phyloP scores from a whole-genome alignment of 2,797 vertebrate species.

The Poecilia gillii region DNA sequence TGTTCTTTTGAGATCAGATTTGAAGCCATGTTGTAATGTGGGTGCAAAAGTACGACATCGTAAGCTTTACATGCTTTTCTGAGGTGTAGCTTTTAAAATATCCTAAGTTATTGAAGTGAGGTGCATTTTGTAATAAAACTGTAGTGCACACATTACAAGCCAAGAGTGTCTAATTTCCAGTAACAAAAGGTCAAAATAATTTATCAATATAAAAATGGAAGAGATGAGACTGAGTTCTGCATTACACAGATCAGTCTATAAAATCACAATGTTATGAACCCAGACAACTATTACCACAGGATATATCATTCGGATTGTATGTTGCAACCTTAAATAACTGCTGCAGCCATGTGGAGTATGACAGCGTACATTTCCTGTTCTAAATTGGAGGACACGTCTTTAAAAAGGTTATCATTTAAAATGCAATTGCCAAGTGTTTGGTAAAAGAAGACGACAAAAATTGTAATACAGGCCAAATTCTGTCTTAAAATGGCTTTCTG shows the following conservation, averaged over 20 bases:
- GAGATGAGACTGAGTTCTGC: neutral
- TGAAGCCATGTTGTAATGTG: neutral
- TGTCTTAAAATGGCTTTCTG: neutral
- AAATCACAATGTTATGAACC: neutral
- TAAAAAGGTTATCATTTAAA: neutral
- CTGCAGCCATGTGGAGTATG: conserved; percentile 17
- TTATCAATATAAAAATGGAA: neutral
- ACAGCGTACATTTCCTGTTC: neutral
- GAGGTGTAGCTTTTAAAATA: neutral
- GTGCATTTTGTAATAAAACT: conserved; percentile 9
- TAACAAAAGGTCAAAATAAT: neutral
- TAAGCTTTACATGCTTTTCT: neutral
- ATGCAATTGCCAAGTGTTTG: neutral
- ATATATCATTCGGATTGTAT: conserved; percentile 13
- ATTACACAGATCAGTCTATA: neutral
- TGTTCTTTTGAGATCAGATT: neutral
- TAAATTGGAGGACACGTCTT: neutral
- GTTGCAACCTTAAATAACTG: conserved; percentile 54
- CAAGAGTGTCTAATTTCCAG: neutral
- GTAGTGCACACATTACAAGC: neutral
- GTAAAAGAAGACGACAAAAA: neutral
- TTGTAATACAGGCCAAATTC: neutral
- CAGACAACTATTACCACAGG: neutral
- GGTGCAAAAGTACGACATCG: neutral
- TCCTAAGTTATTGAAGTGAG: neutral